Conservation (phyloP, 2,888 invertebrate species). For the Caenorhabditis wallacei region DNA sequence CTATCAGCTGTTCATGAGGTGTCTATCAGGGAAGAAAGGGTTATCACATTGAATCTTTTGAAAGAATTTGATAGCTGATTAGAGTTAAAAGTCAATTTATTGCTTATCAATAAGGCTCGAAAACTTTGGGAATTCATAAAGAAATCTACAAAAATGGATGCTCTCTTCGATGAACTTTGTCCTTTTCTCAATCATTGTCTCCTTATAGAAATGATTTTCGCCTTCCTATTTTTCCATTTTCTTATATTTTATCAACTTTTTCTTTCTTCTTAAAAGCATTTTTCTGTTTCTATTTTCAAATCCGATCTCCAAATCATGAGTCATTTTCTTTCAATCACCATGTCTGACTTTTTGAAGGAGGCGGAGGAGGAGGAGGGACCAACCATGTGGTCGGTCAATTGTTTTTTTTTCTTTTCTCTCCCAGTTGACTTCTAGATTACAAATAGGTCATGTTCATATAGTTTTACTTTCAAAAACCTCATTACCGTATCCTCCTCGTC, state of each 20-base stretch:
- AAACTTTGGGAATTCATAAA: too few relatives aligned
- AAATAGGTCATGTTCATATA: constrained; percentile 30
- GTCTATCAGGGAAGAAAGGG: too few relatives aligned
- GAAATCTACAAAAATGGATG: too few relatives aligned
- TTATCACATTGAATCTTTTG: too few relatives aligned
- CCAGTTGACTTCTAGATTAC: constrained; percentile 26
- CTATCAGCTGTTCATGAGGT: too few relatives aligned
- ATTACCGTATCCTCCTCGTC: constrained; percentile 43
- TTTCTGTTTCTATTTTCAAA: neutral
- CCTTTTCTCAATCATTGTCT: neutral
- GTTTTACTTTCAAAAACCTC: constrained; percentile 34
- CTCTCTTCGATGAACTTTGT: neutral
- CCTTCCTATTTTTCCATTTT: neutral
- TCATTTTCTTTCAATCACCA: neutral
- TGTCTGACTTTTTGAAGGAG: too few relatives aligned
- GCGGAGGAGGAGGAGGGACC: too few relatives aligned
- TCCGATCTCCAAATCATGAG: neutral
- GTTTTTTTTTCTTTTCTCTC: constrained; percentile 9
- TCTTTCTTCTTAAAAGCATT: neutral
- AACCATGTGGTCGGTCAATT: constrained; percentile 16
- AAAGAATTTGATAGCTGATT: too few relatives aligned
- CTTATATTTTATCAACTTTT: neutral
- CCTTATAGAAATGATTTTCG: too few relatives aligned
- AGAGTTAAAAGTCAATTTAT: too few relatives aligned
- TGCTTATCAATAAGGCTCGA: too few relatives aligned